phyloP scores from a whole-genome alignment of 1,140 invertebrate genomes.

The Neodiprion virginianus region DNA sequence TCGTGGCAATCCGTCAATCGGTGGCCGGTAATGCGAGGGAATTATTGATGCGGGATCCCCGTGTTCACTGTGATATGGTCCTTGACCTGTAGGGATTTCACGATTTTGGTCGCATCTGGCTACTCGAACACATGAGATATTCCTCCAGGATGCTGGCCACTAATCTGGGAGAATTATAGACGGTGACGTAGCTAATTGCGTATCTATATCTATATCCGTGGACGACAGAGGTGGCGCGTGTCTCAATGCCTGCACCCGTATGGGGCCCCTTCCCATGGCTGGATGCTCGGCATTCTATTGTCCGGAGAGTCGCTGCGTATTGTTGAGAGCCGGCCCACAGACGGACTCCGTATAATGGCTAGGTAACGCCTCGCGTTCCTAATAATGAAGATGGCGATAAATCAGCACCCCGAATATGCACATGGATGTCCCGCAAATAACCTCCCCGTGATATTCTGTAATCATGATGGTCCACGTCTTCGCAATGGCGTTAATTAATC shows the following conservation, averaged over 20 bases:
- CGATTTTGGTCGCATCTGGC: background rate
- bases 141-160: slow-evolving; percentile 44
- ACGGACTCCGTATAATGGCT: slow-evolving; percentile 50
- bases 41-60: background rate
- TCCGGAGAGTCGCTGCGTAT: slow-evolving; percentile 7
- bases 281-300: slow-evolving; percentile 24
- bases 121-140: slow-evolving; percentile 24
- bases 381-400: slow-evolving; percentile 65
- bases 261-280: slow-evolving; percentile 29
- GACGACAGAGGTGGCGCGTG: slow-evolving; percentile 39
- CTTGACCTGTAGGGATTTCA: background rate
- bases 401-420: slow-evolving; percentile 62
- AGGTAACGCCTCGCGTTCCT: slow-evolving; percentile 57
- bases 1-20: slow-evolving; percentile 4
- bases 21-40: background rate
- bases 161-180: slow-evolving; percentile 50
- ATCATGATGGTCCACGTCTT: slow-evolving; percentile 45
- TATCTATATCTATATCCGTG: slow-evolving; percentile 50
- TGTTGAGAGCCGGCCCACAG: slow-evolving; percentile 20
- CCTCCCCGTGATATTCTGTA: slow-evolving; percentile 62
- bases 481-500: too few species aligned
- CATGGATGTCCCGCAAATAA: slow-evolving; percentile 62
- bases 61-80: background rate
- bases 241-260: slow-evolving; percentile 56
- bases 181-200: slow-evolving; percentile 59